Conservation (phyloP, 2,113 vertebrate species). For the Hippoglossus stenolepis region DNA sequence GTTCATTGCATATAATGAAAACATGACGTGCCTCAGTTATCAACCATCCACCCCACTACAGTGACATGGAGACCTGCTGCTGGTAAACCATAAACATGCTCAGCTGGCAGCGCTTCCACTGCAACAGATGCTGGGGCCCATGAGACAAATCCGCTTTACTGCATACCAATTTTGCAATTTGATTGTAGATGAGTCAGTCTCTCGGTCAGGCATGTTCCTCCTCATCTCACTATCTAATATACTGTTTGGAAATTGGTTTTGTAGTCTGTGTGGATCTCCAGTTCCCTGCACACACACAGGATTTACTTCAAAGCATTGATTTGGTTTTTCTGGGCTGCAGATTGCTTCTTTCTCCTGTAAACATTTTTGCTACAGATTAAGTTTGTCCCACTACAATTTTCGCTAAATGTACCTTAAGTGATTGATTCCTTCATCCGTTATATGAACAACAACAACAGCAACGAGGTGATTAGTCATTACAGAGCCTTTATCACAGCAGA, state of each 20-base stretch:
- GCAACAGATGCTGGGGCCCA: slow-evolving; percentile 66
- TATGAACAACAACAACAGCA: not conserved
- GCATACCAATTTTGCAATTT: slow-evolving; percentile 64
- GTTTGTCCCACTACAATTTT: not conserved
- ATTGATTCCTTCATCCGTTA: not conserved
- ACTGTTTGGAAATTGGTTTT: slow-evolving; percentile 32
- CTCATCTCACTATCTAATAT: slow-evolving; percentile 47
- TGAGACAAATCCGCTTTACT: slow-evolving; percentile 68
- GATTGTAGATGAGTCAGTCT: slow-evolving; percentile 58
- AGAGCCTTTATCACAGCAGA: not conserved
- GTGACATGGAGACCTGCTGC: slow-evolving; percentile 42
- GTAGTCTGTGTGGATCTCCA: slow-evolving; percentile 13
- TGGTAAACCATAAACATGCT: slow-evolving; percentile 64
- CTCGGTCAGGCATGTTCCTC: slow-evolving; percentile 43
- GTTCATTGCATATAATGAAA: not conserved
- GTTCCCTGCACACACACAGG: not conserved
- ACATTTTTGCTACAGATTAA: not conserved
- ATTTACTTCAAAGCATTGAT: slow-evolving; percentile 1
- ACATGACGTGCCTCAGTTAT: slow-evolving; percentile 15
- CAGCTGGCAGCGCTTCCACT: slow-evolving; percentile 58
- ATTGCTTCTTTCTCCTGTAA: not conserved
- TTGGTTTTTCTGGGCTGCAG: not conserved
- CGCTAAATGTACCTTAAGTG: not conserved
- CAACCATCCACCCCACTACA: slow-evolving; percentile 3
- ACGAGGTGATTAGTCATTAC: not conserved